Conservation (phyloP, 2,113 vertebrate genomes). For the Amphiprion ocellaris region DNA sequence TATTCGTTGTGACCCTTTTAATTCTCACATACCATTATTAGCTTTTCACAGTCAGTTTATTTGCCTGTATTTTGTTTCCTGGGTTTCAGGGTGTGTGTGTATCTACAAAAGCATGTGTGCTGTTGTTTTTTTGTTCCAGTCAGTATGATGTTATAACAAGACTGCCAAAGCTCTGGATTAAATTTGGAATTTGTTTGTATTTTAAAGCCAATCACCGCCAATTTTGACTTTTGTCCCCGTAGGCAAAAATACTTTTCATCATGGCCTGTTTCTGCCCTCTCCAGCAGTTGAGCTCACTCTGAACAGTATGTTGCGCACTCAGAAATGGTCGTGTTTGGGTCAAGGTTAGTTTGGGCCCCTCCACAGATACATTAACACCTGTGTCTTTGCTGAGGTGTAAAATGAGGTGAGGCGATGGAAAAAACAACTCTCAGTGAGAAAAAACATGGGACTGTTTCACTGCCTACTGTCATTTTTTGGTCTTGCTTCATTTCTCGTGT, state of each 20-base stretch:
- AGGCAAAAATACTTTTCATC: constrained; percentile 19
- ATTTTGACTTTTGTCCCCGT: constrained; percentile 20
- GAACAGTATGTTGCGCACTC: neutral
- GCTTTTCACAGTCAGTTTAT: constrained; percentile 54
- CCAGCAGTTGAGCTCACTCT: constrained; percentile 27
- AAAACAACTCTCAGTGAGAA: constrained; percentile 25
- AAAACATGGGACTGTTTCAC: constrained; percentile 29
- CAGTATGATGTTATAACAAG: constrained; percentile 55
- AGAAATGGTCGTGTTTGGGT: constrained; percentile 9
- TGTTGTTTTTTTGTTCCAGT: constrained; percentile 46
- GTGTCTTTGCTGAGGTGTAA: constrained; percentile 46
- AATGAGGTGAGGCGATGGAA: constrained; percentile 71
- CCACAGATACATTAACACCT: neutral
- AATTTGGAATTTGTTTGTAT: constrained; percentile 63
- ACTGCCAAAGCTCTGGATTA: constrained; percentile 70
- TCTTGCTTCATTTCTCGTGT: constrained; percentile 30
- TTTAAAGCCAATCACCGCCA: constrained; percentile 45
- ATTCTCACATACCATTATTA: constrained; percentile 41
- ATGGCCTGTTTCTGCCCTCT: neutral
- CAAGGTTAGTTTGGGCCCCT: constrained; percentile 4
- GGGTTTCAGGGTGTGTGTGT: constrained; percentile 65
- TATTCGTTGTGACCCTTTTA: constrained; percentile 4
- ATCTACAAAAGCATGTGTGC: constrained; percentile 3
- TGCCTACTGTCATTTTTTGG: constrained; percentile 2
- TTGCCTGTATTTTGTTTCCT: constrained; percentile 77